Conservation (phyloP, 2,888 invertebrate species). For the Alloplasta piceator region DNA sequence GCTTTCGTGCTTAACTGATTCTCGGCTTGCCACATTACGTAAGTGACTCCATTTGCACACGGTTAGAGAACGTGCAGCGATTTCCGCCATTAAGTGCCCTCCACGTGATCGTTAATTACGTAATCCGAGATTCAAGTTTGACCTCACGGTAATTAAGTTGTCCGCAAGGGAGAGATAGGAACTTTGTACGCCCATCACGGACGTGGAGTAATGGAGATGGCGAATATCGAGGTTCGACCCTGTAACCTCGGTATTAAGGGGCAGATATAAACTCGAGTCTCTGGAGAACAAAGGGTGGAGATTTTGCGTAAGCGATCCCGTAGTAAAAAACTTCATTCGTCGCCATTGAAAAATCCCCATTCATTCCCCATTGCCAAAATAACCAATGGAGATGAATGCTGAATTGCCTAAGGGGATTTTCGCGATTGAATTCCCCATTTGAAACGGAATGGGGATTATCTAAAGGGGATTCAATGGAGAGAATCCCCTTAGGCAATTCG, state of each 20-base stretch:
- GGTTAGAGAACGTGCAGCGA: conserved; percentile 37
- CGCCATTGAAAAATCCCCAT: no score
- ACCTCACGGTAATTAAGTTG: conserved; percentile 66
- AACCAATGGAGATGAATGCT: no score
- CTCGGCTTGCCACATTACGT: conserved; percentile 41
- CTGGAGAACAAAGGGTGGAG: no score
- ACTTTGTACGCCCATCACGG: conserved; percentile 52
- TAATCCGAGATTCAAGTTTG: conserved; percentile 63
- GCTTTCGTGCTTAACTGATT: conserved; percentile 60
- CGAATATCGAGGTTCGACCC: conserved; percentile 3
- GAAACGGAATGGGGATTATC: no score
- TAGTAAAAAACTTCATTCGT: no score
- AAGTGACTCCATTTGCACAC: conserved; percentile 54
- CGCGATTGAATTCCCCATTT: no score
- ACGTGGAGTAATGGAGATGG: conserved; percentile 55
- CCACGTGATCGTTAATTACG: conserved; percentile 63
- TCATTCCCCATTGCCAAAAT: no score
- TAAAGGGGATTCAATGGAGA: no score
- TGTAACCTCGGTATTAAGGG: not conserved
- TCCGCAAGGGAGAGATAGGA: conserved; percentile 60
- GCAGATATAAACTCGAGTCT: no score
- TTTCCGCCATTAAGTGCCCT: conserved; percentile 29
- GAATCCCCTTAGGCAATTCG: no score
- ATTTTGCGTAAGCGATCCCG: no score
- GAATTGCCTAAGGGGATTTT: no score